Base-by-base conservation (phyloP, 2,797 vertebrate species). In the Stomatorhinus walkeri region DNA sequence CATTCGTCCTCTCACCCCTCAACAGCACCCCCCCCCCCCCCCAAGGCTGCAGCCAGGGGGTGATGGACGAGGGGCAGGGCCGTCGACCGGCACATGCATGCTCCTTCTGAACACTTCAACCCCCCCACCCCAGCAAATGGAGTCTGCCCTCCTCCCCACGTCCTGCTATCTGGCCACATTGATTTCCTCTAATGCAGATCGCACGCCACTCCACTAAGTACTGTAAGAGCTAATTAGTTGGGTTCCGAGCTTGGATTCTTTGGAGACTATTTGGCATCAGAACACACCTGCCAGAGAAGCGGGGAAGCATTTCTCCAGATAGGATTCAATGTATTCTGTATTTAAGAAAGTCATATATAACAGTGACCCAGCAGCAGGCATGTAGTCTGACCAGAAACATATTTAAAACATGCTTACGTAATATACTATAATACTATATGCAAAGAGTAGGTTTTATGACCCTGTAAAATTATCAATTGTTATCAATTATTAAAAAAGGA, bases 101-200 rank as follows among this genome's bases (percentile, higher is more conserved):
- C 61, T 59, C 51, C 16, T 16, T 36, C 85, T 56, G 46, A 40
- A 22, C 49, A 7, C 68, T 64, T 87, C 8, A 64, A 22, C 83
- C 85, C 81, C 28, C 46, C 43, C 16, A 28, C 10, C 52, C 46
- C 61, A 48, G 54, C 68, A 72, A 89, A 81, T 86, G 81, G 88
- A 89, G 85, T 76, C 59, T 40, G 19, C 48, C 59, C 56, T 22
- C 88, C 88, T 16, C 79, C 84, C 61, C 22, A 24, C 51, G 36
- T 24, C 68, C 51, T 1, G 10, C 87, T 88, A 88, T 83, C 87
- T 68, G 59, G 59, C 83, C 5, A 43, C 88, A 89, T 87, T 89
- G 83, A 89, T 89, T 89, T 89, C 88, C 84, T 72, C 88, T 89
- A 89, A 89, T 89, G 88, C 28, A 87, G 84, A 86, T 49, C 52